phyloP scores from a whole-genome alignment of 1,140 invertebrate species.

The Vanessa tameamea region DNA sequence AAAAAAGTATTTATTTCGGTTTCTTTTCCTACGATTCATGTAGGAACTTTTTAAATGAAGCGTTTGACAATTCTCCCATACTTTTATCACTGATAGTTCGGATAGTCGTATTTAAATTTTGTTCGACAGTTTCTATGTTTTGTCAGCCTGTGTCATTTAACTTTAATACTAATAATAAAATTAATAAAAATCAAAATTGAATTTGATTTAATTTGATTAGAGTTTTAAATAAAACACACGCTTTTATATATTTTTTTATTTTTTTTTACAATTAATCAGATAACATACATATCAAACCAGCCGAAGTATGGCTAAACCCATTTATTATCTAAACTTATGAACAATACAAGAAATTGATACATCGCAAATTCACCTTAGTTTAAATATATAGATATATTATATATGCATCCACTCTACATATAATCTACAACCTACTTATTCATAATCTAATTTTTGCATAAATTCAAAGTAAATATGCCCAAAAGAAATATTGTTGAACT shows the following conservation, averaged over 20 bases:
- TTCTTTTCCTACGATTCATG: no score
- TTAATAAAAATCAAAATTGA: neutral
- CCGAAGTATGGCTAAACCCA: slow-evolving; percentile 80
- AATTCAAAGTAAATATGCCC: slow-evolving; percentile 81
- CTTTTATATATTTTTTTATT: slow-evolving; percentile 74
- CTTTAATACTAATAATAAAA: neutral
- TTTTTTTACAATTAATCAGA: slow-evolving; percentile 81
- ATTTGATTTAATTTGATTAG: neutral
- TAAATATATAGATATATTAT: slow-evolving; percentile 80
- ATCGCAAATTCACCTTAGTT: slow-evolving; percentile 79
- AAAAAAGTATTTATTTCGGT: no score
- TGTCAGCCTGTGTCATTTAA: no score
- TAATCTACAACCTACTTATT: slow-evolving; percentile 80
- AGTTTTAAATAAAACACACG: slow-evolving; percentile 73
- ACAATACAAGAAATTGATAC: slow-evolving; percentile 81
- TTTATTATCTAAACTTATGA: slow-evolving; percentile 81
- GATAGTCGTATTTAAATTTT: no score
- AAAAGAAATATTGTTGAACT: slow-evolving; percentile 81
- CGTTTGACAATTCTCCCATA: no score
- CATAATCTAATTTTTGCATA: slow-evolving; percentile 80
- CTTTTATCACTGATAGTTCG: no score
- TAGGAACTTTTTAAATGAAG: no score
- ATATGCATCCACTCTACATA: slow-evolving; percentile 80
- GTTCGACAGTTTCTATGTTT: no score
- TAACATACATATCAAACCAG: slow-evolving; percentile 81